These are phyloP conservation scores for Osmerus eperlanus DNA, from an alignment of 2,113 vertebrate genomes.

Conservation along the genomic window DNA sequence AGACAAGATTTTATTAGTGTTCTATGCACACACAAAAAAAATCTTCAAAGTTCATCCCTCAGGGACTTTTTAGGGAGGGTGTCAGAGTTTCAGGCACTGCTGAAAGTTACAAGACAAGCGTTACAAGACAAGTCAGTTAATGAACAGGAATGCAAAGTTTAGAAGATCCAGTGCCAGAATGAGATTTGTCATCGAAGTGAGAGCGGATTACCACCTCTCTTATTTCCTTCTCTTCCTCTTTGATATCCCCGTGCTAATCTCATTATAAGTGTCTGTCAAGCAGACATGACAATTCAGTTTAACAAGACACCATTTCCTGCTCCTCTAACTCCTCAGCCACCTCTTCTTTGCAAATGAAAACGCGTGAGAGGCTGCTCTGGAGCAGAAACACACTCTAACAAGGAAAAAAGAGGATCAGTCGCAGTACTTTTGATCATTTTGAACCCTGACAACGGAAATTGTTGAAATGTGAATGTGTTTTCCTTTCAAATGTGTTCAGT, in stretches of 20 bases:
- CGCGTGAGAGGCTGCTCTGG: constrained; percentile 55
- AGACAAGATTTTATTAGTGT: no score
- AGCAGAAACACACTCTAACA: constrained; percentile 50
- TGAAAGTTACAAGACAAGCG: constrained; percentile 45
- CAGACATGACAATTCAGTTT: constrained; percentile 66
- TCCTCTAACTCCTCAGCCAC: constrained; percentile 42
- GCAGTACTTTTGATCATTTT: constrained; percentile 60
- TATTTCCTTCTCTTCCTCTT: constrained; percentile 60
- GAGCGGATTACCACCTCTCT: constrained; percentile 58
- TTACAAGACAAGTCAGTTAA: constrained; percentile 47
- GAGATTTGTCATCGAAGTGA: constrained; percentile 52
- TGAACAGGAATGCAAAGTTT: constrained; percentile 57
- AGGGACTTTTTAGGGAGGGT: constrained; percentile 26
- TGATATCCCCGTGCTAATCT: constrained; percentile 63
- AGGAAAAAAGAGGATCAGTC: constrained; percentile 40
- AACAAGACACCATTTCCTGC: constrained; percentile 60
- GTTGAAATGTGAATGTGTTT: constrained; percentile 51
- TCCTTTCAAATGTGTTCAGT: constrained; percentile 52
- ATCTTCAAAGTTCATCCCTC: constrained; percentile 18
- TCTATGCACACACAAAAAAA: no score
- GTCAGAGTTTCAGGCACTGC: constrained; percentile 28
- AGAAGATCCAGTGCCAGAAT: constrained; percentile 24
- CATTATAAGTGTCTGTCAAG: constrained; percentile 70
- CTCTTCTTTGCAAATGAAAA: constrained; percentile 59
- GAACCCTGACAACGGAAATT: constrained; percentile 42